A percentile compares a stretch with the other conserved stretches of the same genome.
These are phyloP conservation scores for Clavelina lepadiformis DNA, from an alignment of 23 tunicate genomes.

Conservation along the genomic window DNA sequence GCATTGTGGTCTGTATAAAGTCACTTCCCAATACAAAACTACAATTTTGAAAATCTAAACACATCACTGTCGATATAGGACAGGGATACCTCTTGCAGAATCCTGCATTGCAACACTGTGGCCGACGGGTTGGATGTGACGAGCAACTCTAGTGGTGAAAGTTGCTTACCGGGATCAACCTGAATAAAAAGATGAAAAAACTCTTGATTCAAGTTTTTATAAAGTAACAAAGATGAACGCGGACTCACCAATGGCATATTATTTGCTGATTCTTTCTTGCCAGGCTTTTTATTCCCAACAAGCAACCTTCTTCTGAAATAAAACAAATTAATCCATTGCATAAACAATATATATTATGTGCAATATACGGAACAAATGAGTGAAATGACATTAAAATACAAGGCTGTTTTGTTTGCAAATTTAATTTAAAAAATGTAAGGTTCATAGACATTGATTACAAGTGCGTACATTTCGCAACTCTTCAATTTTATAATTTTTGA, in stretches of 20 bases:
- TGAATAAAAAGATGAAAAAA: background rate
- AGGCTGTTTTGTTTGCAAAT: too few species aligned
- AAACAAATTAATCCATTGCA: background rate
- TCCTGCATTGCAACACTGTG: constrained; percentile 34
- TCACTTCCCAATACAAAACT: background rate
- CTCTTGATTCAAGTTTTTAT: background rate
- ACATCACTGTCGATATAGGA: background rate
- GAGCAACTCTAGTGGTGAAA: constrained; percentile 18
- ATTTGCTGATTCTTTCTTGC: constrained; percentile 11
- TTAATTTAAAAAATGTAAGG: too few species aligned
- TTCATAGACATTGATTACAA: too few species aligned
- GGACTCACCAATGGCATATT: background rate
- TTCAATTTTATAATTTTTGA: too few species aligned
- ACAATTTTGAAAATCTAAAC: background rate
- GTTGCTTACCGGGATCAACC: constrained; percentile 1
- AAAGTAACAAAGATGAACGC: background rate
- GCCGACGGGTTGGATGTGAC: constrained; percentile 58
- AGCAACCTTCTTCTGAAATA: background rate
- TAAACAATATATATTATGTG: background rate
- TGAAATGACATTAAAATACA: too few species aligned
- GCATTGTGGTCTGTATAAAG: background rate
- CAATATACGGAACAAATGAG: too few species aligned
- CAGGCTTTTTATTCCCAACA: constrained; percentile 14
- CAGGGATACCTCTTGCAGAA: constrained; percentile 32
- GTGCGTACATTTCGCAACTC: too few species aligned